These are phyloP conservation scores for Pao palembangensis DNA, from an alignment of 2,113 vertebrate genomes.

Conservation along the genomic window DNA sequence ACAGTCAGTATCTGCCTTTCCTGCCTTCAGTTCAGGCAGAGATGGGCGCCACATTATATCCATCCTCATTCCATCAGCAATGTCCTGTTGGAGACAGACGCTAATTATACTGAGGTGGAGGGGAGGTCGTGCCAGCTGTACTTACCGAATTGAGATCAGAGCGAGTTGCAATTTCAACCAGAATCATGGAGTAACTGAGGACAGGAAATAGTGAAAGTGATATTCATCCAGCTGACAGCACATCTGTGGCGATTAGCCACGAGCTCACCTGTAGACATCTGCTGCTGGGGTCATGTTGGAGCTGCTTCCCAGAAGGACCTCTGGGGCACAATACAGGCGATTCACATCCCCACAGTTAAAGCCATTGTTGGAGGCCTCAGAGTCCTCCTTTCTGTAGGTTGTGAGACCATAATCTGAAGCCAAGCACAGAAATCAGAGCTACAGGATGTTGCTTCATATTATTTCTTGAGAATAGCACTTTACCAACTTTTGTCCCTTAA, in stretches of 20 bases:
- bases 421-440: slow-evolving; percentile 21
- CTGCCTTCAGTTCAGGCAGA: slow-evolving; percentile 68
- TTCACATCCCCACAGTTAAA: slow-evolving; percentile 56
- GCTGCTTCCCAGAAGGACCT: slow-evolving; percentile 67
- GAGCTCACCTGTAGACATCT: slow-evolving; percentile 71
- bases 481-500: neutral
- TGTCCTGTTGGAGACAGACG: slow-evolving; percentile 51
- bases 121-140: slow-evolving; percentile 39
- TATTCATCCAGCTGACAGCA: neutral
- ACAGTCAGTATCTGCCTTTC: slow-evolving; percentile 71
- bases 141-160: slow-evolving; percentile 72
- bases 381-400: slow-evolving; percentile 71
- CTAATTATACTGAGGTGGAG: slow-evolving; percentile 28
- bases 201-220: slow-evolving; percentile 4
- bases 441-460: slow-evolving; percentile 3
- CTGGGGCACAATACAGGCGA: slow-evolving; percentile 68
- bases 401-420: slow-evolving; percentile 69
- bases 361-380: slow-evolving; percentile 50
- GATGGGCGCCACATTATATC: slow-evolving; percentile 71
- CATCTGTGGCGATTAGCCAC: neutral
- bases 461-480: neutral
- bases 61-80: slow-evolving; percentile 58
- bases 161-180: slow-evolving; percentile 76
- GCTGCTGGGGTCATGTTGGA: slow-evolving; percentile 50
- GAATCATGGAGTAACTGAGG: slow-evolving; percentile 75